A percentile compares a stretch with the other conserved stretches of the same genome.
These are phyloP conservation scores for Tichodroma muraria DNA, from an alignment of 2,113 vertebrate species.

Conservation along the genomic window DNA sequence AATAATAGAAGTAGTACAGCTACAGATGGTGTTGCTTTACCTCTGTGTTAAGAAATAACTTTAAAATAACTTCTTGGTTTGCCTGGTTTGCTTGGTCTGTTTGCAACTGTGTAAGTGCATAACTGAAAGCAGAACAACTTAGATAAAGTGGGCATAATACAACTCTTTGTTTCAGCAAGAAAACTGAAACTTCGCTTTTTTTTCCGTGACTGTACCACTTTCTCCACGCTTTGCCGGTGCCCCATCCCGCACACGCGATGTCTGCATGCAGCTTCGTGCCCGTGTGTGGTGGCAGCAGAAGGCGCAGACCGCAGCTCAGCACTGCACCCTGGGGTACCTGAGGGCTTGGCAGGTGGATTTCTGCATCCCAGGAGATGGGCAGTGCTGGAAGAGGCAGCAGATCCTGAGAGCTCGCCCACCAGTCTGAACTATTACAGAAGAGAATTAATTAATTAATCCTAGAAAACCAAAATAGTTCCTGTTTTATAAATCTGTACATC, in stretches of 20 bases:
- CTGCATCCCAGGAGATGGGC: not conserved
- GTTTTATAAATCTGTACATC: not conserved
- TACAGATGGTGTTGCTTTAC: not conserved
- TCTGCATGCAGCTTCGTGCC: rapidly evolving
- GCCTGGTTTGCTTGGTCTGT: not conserved
- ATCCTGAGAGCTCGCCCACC: not conserved
- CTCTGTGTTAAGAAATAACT: constrained; percentile 14
- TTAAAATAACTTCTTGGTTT: not conserved
- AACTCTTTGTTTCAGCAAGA: not conserved
- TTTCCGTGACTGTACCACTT: not conserved
- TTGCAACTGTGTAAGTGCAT: not conserved
- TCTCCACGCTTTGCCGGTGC: not conserved
- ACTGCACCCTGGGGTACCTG: not conserved
- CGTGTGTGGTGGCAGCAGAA: not conserved
- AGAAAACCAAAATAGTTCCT: not conserved
- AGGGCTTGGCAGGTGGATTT: not conserved
- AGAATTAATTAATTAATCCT: not conserved
- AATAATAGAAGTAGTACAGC: not conserved
- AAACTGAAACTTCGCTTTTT: not conserved
- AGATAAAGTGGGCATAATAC: not conserved
- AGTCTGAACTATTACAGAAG: not conserved
- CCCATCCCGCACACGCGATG: rapidly evolving
- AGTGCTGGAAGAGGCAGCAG: not conserved
- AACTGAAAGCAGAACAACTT: not conserved
- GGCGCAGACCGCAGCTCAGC: not conserved